Evolutionary conservation across 1,140 invertebrate genomes (phyloP).

Genomic region (Cydia splendana): DNA sequence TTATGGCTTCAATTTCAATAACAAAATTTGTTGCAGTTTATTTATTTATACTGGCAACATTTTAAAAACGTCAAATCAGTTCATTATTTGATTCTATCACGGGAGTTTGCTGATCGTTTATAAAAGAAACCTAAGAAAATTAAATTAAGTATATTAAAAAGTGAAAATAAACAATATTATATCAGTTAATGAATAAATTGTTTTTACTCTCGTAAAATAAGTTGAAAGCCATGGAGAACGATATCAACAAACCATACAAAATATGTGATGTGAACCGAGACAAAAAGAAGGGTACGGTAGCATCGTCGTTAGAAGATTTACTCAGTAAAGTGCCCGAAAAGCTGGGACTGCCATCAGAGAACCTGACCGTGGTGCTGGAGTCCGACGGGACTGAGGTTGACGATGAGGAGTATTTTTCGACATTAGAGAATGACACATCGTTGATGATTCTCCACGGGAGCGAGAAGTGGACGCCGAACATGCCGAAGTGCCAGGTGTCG

Average conservation of each 20-base stretch:
- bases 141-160: not conserved
- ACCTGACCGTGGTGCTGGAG: slow-evolving; percentile 89
- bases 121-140: not conserved
- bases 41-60: slow-evolving; percentile 8
- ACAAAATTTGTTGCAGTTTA: not conserved
- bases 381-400: slow-evolving; percentile 93
- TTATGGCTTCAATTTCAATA: not conserved
- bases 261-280: slow-evolving; percentile 86
- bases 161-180: not conserved
- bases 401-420: slow-evolving; percentile 93
- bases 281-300: slow-evolving; percentile 89
- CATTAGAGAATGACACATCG: slow-evolving; percentile 89
- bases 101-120: not conserved
- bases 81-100: slow-evolving; percentile 16
- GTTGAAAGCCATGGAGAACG: slow-evolving; percentile 70
- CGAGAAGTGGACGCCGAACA: slow-evolving; percentile 85
- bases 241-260: slow-evolving; percentile 77
- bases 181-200: slow-evolving; percentile 15
- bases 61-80: slow-evolving; percentile 22
- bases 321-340: slow-evolving; percentile 85
- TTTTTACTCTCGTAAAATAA: slow-evolving; percentile 15
- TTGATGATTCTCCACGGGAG: slow-evolving; percentile 88
- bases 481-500: slow-evolving; percentile 80
- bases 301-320: slow-evolving; percentile 87
- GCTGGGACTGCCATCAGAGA: slow-evolving; percentile 81